Conservation (phyloP, 2,113 vertebrate genomes). For the Cairina moschata region DNA sequence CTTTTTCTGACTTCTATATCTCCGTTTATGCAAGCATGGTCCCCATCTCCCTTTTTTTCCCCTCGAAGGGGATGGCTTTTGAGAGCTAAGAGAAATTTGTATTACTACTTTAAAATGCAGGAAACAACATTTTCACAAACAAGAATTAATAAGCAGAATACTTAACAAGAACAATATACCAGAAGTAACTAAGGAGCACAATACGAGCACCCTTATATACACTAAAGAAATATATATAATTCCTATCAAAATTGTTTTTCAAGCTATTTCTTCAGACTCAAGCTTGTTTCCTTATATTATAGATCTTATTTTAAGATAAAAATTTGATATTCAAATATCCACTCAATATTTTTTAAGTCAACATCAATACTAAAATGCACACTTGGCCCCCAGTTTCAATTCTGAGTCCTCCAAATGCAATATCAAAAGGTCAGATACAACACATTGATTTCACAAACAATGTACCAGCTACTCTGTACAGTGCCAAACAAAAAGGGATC, state of each 20-base stretch:
- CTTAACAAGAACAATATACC: conserved; percentile 44
- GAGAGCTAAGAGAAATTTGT: conserved; percentile 84
- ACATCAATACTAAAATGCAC: conserved; percentile 18
- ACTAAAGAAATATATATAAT: background rate
- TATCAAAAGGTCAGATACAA: conserved; percentile 26
- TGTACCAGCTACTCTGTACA: background rate
- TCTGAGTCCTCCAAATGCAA: conserved; percentile 6
- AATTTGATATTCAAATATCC: conserved; percentile 1
- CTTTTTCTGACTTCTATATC: conserved; percentile 96
- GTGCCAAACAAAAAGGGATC: background rate
- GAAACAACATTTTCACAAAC: conserved; percentile 56
- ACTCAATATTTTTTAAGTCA: conserved; percentile 25
- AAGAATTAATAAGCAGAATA: conserved; percentile 25
- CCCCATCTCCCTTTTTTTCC: conserved; percentile 88
- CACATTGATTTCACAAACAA: background rate
- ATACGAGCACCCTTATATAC: background rate
- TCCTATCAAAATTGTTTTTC: background rate
- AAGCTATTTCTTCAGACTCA: background rate
- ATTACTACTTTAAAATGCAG: conserved; percentile 71
- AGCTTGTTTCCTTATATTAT: background rate
- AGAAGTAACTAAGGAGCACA: conserved; percentile 6
- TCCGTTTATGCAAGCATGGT: conserved; percentile 94
- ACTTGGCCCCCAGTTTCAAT: background rate
- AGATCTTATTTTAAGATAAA: background rate
- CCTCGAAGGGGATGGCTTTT: conserved; percentile 87